Evolutionary conservation across 2,888 invertebrate genomes (phyloP), one percentile per base, ranked within the genome.

Genomic region (Clivina fossor): DNA sequence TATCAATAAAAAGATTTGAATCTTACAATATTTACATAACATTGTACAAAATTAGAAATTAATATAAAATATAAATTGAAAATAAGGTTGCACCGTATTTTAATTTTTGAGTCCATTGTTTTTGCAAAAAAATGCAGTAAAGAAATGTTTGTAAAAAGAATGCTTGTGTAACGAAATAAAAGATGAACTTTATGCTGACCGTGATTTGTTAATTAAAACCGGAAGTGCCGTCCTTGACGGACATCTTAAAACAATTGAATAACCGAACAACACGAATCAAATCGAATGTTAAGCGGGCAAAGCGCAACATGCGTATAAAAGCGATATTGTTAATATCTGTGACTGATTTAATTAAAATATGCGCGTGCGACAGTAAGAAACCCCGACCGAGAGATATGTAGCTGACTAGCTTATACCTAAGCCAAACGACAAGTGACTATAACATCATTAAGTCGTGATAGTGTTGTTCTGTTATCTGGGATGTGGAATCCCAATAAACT

Each of bases 391-490:
- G n/a, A n/a, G n/a, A 71, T 72, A 72, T 71, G 71, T 72, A 74
- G 73, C 71, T 72, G 73, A 71, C 74, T 74, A 70, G 72, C 74
- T 74, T 74, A 74, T 73, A 73, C 72, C 73, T 73, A 70, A 71
- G 74, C 73, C 73, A 71, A 72, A 72, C 71, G 71, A 69, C 73
- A 73, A 74, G 74, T 74, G 74, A 74, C 70, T 74, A 74, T 75
- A 75, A 75, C 75, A 69, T 72, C 70, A 75, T 75, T 75, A 75
- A 73, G 72, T 71, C 71, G 71, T 74, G 75, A 74, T 74, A 74
- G 72, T 72, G 72, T 72, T 73, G 73, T 72, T 72, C 72, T 72
- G 71, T 73, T 74, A 72, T 73, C 73, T 70, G 63, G 65, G 62
- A 61, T 62, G 62, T 61, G 60, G 56, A 61, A 60, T 75, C 76